Evolutionary conservation across 2,888 invertebrate species (phyloP), one percentile per base, ranked within the genome.

Genomic region (Phyllotreta striolata): DNA sequence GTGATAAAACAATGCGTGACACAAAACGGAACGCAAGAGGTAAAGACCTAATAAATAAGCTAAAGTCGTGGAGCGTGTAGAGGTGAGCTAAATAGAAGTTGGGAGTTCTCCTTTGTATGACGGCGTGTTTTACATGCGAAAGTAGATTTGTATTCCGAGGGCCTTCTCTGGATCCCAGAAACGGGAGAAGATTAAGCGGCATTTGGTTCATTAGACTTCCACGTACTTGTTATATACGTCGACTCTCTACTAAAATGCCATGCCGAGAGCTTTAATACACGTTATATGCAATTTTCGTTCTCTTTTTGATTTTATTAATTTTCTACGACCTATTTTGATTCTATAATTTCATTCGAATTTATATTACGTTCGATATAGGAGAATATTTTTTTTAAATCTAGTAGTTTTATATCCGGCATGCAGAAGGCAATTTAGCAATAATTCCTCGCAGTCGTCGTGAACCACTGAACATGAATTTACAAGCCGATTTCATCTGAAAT

Each of bases 121-220:
- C 51, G 69, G 55, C 67, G 67, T 75, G 73, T 74, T 76, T 72
- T 72, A 74, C 72, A 73, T 74, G 71, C 72, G 67, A 69, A 73
- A 72, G 70, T 69, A 70, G 73, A 71, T 73, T 74, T 73, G 65
- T 68, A 71, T 73, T 72, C 67, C 70, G 70, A 24, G 24, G 73
- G 70, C 74, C 70, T 72, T 72, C 71, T 69, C 74, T 73, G 71
- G 71, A 69, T 70, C 49, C 38, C 24, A 57, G 63, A 55, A 47
- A 55, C 55, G 59, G 13, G 35, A 59, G 51, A 34, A 59, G 37
- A 60, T 52, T 41, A 60, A 8, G 40, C 6, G 43, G 38, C 60
- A 44, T 60, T 52, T 54, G 60, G 60, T 60, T 60, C 52, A 60
- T 60, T 60, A 60, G 38, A 55, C 40, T 55, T 41, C 34, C 13